A percentile compares a stretch with the other conserved stretches of the same genome.
Evolutionary conservation across 2,113 vertebrate genomes (phyloP).

Genomic region (Ploceus nigricollis): DNA sequence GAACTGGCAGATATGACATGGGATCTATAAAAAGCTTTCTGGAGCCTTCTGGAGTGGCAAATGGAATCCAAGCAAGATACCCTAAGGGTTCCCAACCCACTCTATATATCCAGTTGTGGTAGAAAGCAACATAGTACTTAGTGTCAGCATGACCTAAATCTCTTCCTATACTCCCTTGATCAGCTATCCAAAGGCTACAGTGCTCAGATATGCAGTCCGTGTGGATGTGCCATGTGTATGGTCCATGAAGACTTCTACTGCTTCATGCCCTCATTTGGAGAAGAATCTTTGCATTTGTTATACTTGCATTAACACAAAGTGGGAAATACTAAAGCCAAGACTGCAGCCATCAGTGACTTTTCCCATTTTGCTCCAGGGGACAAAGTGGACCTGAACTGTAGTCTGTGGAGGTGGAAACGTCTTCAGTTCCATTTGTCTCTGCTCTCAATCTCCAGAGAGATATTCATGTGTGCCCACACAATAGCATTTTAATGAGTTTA

Average conservation of each 20-base stretch:
- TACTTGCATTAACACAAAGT: neutral
- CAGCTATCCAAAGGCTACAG: neutral
- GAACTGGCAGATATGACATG: neutral
- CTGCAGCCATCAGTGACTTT: neutral
- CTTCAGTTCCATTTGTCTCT: neutral
- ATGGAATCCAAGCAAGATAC: neutral
- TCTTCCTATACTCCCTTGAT: neutral
- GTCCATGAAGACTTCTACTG: neutral
- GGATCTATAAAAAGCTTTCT: neutral
- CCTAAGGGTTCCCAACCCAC: neutral
- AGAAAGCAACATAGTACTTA: neutral
- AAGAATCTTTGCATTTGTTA: neutral
- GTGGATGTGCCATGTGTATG: fast-evolving
- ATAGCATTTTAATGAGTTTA: neutral
- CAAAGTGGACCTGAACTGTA: neutral
- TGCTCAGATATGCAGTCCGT: neutral
- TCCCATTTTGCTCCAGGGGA: neutral
- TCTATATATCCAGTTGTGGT: neutral
- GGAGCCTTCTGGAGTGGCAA: neutral
- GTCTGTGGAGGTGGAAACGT: neutral
- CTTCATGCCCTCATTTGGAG: neutral
- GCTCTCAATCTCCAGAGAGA: neutral
- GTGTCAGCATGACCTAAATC: neutral
- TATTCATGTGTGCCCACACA: neutral
- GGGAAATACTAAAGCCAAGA: neutral